A percentile compares a stretch with the other conserved stretches of the same genome.
These are phyloP conservation scores for Pseudochromis fuscus DNA, from an alignment of 2,797 vertebrate genomes.

Conservation along the genomic window DNA sequence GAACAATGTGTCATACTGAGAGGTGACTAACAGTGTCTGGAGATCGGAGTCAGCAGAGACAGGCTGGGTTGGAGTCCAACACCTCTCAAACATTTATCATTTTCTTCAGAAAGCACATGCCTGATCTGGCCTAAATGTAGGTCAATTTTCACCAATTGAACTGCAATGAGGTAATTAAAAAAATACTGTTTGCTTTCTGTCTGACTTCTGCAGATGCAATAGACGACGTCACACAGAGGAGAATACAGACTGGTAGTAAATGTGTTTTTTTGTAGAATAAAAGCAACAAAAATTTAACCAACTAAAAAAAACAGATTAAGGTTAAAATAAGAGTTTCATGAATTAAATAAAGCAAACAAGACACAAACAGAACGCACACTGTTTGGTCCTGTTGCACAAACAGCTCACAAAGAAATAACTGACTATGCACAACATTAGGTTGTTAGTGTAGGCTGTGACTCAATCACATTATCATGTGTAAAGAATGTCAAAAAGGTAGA, in stretches of 20 bases:
- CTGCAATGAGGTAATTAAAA: no score
- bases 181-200: slow-evolving; percentile 4
- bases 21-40: slow-evolving; percentile 43
- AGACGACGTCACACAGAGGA: background rate
- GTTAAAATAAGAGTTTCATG: background rate
- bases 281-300: background rate
- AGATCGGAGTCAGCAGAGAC: slow-evolving; percentile 48
- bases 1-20: slow-evolving; percentile 44
- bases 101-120: slow-evolving; percentile 38
- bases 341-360: no score
- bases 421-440: background rate
- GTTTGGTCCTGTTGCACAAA: background rate
- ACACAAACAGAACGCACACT: no score
- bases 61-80: slow-evolving; percentile 52
- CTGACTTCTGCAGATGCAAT: background rate
- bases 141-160: no score
- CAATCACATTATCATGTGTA: background rate
- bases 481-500: background rate
- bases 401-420: slow-evolving; percentile 5
- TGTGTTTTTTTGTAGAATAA: no score
- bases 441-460: background rate
- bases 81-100: slow-evolving; percentile 38
- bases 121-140: slow-evolving; percentile 18
- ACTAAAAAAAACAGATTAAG: background rate
- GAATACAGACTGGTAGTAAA: no score